A percentile compares a stretch with the other conserved stretches of the same genome.
phyloP scores from a whole-genome alignment of 2,113 vertebrate genomes.

The Noctilio leporinus region DNA sequence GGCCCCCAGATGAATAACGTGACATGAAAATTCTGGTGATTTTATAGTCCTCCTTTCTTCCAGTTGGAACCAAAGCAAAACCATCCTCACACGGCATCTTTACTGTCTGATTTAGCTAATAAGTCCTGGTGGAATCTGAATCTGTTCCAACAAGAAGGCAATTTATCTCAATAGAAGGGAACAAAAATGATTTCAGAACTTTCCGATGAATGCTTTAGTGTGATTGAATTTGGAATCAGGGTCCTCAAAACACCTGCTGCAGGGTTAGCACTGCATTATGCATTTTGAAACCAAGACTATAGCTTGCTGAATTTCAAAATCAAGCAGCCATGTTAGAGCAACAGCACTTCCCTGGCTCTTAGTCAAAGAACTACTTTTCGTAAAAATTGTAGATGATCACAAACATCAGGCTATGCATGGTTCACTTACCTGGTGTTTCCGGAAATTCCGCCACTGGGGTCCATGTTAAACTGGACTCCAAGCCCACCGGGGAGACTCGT shows the following conservation, averaged over 20 bases:
- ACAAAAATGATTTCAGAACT: conserved; percentile 34
- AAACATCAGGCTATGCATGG: background rate
- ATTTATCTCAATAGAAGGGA: conserved; percentile 20
- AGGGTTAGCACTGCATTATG: background rate
- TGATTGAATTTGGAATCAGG: background rate
- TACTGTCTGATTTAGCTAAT: conserved; percentile 21
- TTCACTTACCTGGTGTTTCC: background rate
- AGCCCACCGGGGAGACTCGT: background rate
- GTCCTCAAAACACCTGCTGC: background rate
- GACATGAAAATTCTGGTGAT: background rate
- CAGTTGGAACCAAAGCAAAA: background rate
- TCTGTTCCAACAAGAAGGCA: conserved; percentile 6
- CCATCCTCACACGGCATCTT: background rate
- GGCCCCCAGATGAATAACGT: background rate
- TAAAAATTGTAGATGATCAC: background rate
- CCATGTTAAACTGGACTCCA: background rate
- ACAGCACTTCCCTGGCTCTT: background rate
- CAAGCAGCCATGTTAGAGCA: background rate
- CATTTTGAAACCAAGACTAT: background rate
- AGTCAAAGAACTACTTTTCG: background rate
- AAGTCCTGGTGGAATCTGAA: background rate
- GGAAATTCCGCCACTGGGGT: background rate
- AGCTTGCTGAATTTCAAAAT: background rate
- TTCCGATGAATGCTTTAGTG: background rate
- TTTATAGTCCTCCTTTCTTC: background rate